Evolutionary conservation across 2,113 vertebrate genomes (phyloP), one percentile per base, ranked within the genome.

Genomic region (Pomatorhinus ruficollis): DNA sequence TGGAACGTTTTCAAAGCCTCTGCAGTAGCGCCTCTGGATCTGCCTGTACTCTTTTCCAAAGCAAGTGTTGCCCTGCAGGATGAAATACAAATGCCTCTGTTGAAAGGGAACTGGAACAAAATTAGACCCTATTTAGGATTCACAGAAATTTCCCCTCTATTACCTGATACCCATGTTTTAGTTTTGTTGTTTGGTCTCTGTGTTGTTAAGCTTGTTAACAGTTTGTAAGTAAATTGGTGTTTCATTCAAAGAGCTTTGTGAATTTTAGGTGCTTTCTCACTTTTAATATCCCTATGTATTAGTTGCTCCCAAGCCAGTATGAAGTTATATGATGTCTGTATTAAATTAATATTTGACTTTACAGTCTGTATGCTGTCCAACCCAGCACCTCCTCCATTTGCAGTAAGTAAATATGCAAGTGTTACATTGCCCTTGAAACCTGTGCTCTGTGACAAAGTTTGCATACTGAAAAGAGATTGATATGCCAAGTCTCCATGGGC

Each of bases 381-480:
- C 80, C 79, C 11, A 16, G 94, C 93, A 80, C 96, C 84, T 94
- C 97, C 97, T 97, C 93, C 91, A 2, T 93, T 85, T 82, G 75
- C 95, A 71, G 56, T 97, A 70, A 96, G 97, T 95, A 98, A 98
- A 98, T 96, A 98, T 11, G 25, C 45, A 42, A 96, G 90, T 94
- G 93, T 95, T 97, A 97, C 68, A 18, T 68, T 97, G 97, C 95
- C 96, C 97, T 98, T 98, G 97, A 98, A 97, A 90, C 75, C 68
- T 61, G 90, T 87, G 91, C 96, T 97, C 66, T 95, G 79, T 96
- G 94, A 96, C 95, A 93, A 88, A 97, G 96, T 94, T 94, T 96
- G 81, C 2, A 13, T 30, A 25, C 59, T 44, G 77, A 90, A 87
- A 85, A 76, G 83, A 80, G 54, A 76, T 83, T 68, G 69, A 91